phyloP scores from a whole-genome alignment of 1,140 invertebrate genomes.

The Stegodyphus mimosarum region DNA sequence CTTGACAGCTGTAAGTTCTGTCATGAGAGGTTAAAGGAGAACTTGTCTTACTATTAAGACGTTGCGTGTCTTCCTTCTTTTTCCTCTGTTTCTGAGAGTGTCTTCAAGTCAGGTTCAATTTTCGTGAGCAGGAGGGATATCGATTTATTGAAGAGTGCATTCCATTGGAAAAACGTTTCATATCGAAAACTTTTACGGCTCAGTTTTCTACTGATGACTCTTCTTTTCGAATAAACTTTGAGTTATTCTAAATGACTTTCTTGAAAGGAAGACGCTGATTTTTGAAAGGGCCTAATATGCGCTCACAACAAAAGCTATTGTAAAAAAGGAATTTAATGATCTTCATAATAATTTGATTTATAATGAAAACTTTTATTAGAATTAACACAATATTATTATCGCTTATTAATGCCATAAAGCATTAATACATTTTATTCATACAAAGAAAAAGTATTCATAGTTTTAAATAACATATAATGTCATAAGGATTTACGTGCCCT shows the following conservation, averaged over 20 bases:
- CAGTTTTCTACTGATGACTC: slow-evolving; percentile 55
- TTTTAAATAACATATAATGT: too few species aligned
- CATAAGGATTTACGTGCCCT: too few species aligned
- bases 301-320: too few species aligned
- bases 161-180: slow-evolving; percentile 45
- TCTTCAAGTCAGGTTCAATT: slow-evolving; percentile 49
- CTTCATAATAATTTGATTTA: too few species aligned
- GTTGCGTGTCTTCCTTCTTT: slow-evolving; percentile 40
- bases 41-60: slow-evolving; percentile 60
- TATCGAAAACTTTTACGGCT: slow-evolving; percentile 57
- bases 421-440: too few species aligned
- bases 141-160: slow-evolving; percentile 58
- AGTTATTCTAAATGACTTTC: slow-evolving; percentile 42
- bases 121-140: slow-evolving; percentile 50
- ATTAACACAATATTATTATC: too few species aligned
- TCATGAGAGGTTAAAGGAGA: slow-evolving; percentile 52
- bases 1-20: slow-evolving; percentile 37
- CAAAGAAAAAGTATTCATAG: too few species aligned
- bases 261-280: too few species aligned
- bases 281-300: too few species aligned
- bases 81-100: slow-evolving; percentile 21
- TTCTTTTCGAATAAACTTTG: slow-evolving; percentile 49
- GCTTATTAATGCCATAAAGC: too few species aligned
- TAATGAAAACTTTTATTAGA: too few species aligned
- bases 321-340: too few species aligned